Base-by-base conservation (phyloP, 2,888 invertebrate genomes). In the Dioctria rufipes region DNA sequence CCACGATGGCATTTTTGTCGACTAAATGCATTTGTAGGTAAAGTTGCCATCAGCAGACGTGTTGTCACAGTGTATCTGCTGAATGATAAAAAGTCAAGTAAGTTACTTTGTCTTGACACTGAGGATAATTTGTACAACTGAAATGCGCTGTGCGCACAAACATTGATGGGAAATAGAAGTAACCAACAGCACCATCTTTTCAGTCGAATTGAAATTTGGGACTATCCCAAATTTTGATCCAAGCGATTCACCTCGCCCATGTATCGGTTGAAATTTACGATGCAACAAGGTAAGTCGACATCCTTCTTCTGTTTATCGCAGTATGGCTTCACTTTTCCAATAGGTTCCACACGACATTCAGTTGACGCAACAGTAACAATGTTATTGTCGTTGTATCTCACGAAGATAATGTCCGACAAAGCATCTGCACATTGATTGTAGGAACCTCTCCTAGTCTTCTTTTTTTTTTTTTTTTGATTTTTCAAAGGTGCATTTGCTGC, bases 221-320 rank as follows among this genome's bases (percentile, higher is more conserved):
- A 63, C 46, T 49, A 78, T 63, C 63, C 65, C 13, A 78, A 43
- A 63, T 78, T 78, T 6, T 78, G 78, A 40, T 78, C 78, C 46
- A 78, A 37, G 2, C 78, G 63, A 63, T 78, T 43, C n/a, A 65
- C 65, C 13, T 46, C 63, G 6, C 78, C 65, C 65, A 78, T 78
- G 43, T 75, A 61, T 78, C n/a, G 39, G 65, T 60, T 77, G 43
- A 63, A 78, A 9, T 78, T 63, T 5, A n/a, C 42, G 37, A 78
- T 63, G 61, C 46, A 61, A 4, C 43, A 37, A 9, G 46, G 63
- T 63, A 46, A 37, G 51, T 63, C 78, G 37, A 78, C 75, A 8
- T 11, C 58, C 58, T 58, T 58, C 9, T 13, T 69, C 8, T 69
- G 37, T 6, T 73, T 73, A 13, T 54, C 54, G 25, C 54, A 73